Evolutionary conservation across 2,797 vertebrate species (phyloP).

Genomic region (Knipowitschia caucasica): DNA sequence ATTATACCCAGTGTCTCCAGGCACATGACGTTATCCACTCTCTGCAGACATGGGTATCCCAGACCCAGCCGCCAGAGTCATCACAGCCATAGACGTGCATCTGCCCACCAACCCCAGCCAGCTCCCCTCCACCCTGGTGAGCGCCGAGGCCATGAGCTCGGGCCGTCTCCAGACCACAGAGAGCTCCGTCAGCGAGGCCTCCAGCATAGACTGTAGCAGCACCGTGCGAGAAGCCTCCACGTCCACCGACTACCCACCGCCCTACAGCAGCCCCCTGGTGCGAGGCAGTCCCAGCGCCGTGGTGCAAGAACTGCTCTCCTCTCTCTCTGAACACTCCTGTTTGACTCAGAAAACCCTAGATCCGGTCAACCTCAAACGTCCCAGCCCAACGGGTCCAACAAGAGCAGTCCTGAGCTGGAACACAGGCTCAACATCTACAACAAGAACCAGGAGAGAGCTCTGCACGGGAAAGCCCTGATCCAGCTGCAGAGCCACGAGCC

Average conservation of each 20-base stretch:
- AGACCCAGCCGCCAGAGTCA: slow-evolving; percentile 79
- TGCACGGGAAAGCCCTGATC: slow-evolving; percentile 83
- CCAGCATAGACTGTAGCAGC: slow-evolving; percentile 88
- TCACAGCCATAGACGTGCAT: slow-evolving; percentile 95
- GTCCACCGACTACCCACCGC: slow-evolving; percentile 64
- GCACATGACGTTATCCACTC: no score
- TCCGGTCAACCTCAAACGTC: slow-evolving; percentile 84
- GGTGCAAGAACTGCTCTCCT: slow-evolving; percentile 89
- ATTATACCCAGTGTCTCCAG: no score
- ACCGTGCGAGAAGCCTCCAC: slow-evolving; percentile 81
- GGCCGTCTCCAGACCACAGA: slow-evolving; percentile 73
- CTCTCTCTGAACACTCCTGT: slow-evolving; percentile 85
- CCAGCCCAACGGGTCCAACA: slow-evolving; percentile 76
- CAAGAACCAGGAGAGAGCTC: slow-evolving; percentile 85
- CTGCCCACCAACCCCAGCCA: slow-evolving; percentile 83
- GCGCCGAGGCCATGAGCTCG: slow-evolving; percentile 69
- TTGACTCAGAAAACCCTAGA: slow-evolving; percentile 84
- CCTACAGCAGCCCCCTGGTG: slow-evolving; percentile 72
- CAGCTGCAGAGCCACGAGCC: slow-evolving; percentile 80
- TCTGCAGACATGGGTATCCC: slow-evolving; percentile 78
- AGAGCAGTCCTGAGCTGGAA: slow-evolving; percentile 83
- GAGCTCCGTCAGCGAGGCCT: slow-evolving; percentile 83
- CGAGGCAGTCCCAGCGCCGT: slow-evolving; percentile 66
- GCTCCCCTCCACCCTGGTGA: slow-evolving; percentile 84
- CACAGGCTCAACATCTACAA: slow-evolving; percentile 85